Percentiles rank a stretch among this genome's conserved stretches.
Conservation (phyloP, 2,797 vertebrate genomes). For the Centropyge bicolor region DNA sequence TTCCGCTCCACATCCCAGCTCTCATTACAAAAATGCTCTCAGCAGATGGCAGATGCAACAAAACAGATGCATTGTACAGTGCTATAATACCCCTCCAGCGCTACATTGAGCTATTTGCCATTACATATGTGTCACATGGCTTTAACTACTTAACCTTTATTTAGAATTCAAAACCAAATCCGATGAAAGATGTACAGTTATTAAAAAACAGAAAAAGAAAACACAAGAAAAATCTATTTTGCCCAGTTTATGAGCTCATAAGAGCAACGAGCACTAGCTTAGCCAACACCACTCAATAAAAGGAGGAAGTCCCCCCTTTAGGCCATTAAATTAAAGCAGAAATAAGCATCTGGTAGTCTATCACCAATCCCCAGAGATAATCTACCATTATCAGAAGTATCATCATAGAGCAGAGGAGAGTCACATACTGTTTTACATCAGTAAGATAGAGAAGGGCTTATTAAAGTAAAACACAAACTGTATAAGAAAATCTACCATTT, state of each 20-base stretch:
- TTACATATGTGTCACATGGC: conserved; percentile 4
- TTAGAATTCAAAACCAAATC: background rate
- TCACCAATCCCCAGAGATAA: conserved; percentile 28
- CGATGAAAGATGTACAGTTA: background rate
- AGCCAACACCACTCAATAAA: background rate
- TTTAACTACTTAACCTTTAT: conserved; percentile 11
- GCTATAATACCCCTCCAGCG: conserved; percentile 1
- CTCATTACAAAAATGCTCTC: conserved; percentile 39
- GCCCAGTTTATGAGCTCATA: background rate
- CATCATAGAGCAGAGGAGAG: background rate
- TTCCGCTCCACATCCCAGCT: conserved; percentile 30
- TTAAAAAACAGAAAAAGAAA: background rate
- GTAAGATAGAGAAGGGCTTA: background rate
- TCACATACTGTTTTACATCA: conserved; percentile 21
- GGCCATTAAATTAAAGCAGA: conserved; percentile 30
- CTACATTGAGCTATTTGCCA: conserved; percentile 3
- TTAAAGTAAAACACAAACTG: background rate
- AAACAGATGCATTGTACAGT: conserved; percentile 22
- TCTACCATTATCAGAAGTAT: conserved; percentile 20
- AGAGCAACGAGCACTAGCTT: background rate
- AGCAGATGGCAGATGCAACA: conserved; percentile 46
- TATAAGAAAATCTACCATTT: background rate
- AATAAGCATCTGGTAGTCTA: conserved; percentile 33
- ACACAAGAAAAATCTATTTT: background rate
- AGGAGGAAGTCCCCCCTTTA: conserved; percentile 9